phyloP scores from a whole-genome alignment of 2,113 vertebrate species.

The Pygoscelis antarcticus region DNA sequence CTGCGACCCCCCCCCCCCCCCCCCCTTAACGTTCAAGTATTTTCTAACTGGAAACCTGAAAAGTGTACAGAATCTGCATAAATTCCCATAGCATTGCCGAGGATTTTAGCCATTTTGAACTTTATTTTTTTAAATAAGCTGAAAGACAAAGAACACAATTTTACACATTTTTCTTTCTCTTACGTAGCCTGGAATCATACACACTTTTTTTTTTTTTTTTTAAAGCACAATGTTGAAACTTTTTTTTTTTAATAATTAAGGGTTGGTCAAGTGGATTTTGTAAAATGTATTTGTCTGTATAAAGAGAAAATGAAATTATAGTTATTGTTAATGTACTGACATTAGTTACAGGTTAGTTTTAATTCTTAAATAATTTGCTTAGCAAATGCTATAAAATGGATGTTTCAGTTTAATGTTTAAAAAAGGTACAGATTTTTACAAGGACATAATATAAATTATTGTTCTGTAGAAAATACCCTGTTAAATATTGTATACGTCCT shows the following conservation, averaged over 20 bases:
- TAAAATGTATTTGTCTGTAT: constrained; percentile 82
- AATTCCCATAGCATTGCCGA: constrained; percentile 11
- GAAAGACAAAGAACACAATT: constrained; percentile 79
- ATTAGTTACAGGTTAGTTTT: constrained; percentile 84
- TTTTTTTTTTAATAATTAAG: no score
- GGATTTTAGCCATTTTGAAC: constrained; percentile 68
- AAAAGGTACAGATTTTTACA: constrained; percentile 88
- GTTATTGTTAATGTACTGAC: constrained; percentile 83
- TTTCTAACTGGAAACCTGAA: constrained; percentile 52
- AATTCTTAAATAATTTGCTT: constrained; percentile 81
- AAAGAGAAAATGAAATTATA: constrained; percentile 81
- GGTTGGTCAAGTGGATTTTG: constrained; percentile 83
- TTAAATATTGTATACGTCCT: constrained; percentile 89
- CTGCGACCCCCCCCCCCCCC: neutral
- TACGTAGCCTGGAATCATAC: constrained; percentile 74
- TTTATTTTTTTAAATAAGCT: constrained; percentile 77
- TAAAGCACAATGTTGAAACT: constrained; percentile 75
- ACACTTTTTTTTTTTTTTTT: constrained; percentile 19
- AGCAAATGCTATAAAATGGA: constrained; percentile 80
- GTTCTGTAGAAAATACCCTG: constrained; percentile 95
- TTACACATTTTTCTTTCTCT: constrained; percentile 73
- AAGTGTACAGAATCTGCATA: constrained; percentile 51
- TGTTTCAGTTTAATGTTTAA: constrained; percentile 88
- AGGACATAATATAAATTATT: constrained; percentile 97
- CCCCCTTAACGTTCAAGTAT: neutral